These are phyloP conservation scores for Lacanobia oleracea DNA, from an alignment of 2,888 invertebrate species.

Conservation along the genomic window DNA sequence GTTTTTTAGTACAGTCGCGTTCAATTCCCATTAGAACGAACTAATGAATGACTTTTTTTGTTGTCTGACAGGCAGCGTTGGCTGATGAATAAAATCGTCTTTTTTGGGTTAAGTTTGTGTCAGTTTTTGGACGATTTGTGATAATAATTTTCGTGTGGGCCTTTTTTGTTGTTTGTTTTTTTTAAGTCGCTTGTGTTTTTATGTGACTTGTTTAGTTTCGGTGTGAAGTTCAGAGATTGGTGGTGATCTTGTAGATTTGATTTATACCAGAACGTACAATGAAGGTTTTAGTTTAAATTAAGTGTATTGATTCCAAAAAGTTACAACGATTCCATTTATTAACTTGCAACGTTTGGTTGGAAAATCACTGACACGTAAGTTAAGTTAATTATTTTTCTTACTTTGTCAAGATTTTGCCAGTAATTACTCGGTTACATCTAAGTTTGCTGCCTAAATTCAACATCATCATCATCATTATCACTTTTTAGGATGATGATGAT, in stretches of 20 bases:
- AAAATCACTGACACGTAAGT: too few relatives aligned
- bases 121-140: slow-evolving; percentile 36
- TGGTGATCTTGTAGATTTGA: neutral
- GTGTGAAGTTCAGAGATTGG: slow-evolving; percentile 2
- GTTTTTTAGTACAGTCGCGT: slow-evolving; percentile 75
- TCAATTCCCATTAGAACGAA: slow-evolving; percentile 78
- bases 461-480: too few relatives aligned
- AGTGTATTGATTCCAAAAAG: too few relatives aligned
- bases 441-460: too few relatives aligned
- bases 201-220: neutral
- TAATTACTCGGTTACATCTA: too few relatives aligned
- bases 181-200: neutral
- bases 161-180: slow-evolving; percentile 19
- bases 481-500: too few relatives aligned
- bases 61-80: slow-evolving; percentile 63
- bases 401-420: too few relatives aligned
- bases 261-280: neutral
- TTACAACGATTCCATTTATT: too few relatives aligned
- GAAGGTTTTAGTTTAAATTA: too few relatives aligned
- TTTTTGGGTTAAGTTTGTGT: slow-evolving; percentile 48
- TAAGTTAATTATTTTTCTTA: too few relatives aligned
- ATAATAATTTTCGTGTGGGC: slow-evolving; percentile 26
- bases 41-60: slow-evolving; percentile 65
- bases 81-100: slow-evolving; percentile 61
- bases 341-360: too few relatives aligned